These are phyloP conservation scores for Amblyteles armatorius DNA, from an alignment of 2,888 invertebrate genomes.

Conservation along the genomic window DNA sequence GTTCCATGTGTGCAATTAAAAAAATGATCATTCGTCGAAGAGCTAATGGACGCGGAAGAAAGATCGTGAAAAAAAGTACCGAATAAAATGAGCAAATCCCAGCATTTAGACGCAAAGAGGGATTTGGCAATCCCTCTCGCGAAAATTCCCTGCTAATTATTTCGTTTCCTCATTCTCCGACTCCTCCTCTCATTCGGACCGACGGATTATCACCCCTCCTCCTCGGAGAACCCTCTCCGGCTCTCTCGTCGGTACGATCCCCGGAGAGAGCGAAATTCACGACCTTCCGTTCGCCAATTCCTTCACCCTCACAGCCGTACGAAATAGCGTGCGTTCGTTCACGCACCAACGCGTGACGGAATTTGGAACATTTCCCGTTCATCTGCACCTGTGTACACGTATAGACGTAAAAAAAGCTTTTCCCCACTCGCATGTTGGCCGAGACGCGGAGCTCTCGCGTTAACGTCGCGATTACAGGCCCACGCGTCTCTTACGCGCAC, in stretches of 20 bases:
- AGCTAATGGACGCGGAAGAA: slow-evolving; percentile 10
- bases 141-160: slow-evolving; percentile 54
- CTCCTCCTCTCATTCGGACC: slow-evolving; percentile 37
- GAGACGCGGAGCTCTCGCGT: not conserved
- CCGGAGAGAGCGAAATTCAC: slow-evolving; percentile 31
- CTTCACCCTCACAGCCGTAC: slow-evolving; percentile 22
- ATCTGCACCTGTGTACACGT: not conserved
- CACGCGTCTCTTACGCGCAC: not conserved
- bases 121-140: slow-evolving; percentile 40
- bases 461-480: slow-evolving; percentile 17
- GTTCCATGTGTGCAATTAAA: not conserved
- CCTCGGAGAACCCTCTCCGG: slow-evolving; percentile 9
- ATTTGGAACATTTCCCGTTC: not conserved
- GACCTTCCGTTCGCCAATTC: slow-evolving; percentile 34
- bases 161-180: slow-evolving; percentile 44
- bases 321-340: slow-evolving; percentile 1
- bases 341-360: slow-evolving; percentile 21
- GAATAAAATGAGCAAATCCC: not conserved
- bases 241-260: slow-evolving; percentile 2
- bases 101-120: slow-evolving; percentile 43
- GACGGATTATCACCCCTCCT: slow-evolving; percentile 42
- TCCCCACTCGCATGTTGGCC: not conserved
- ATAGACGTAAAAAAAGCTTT: not conserved
- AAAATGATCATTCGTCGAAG: slow-evolving; percentile 3
- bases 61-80: slow-evolving; percentile 3